Base-by-base conservation (phyloP, 2,113 vertebrate species). In the Lathamus discolor region DNA sequence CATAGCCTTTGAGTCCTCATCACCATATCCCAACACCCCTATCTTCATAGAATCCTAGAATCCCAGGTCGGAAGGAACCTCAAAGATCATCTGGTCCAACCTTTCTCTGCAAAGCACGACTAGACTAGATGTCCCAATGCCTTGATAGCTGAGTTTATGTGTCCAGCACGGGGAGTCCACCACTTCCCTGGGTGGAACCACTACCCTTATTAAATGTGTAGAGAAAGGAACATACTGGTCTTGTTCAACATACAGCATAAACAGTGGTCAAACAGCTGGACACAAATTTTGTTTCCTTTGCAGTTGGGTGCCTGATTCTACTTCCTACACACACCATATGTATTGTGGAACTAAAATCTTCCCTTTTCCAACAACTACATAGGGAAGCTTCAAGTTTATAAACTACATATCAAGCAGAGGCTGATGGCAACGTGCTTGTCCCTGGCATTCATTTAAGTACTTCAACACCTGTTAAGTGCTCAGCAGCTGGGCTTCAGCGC, bases 381-480 rank as follows among this genome's bases (percentile, higher is more conserved):
- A 39, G 28, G 72, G 6, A 17, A 90, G 20, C 79, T 70, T 77
- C 14, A 78, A 3, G n/a, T 67, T 63, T 72, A 19, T 10, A 11
- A 87, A 27, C 1, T 22, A n/a, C 24, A 8, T 11, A 13, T 2
- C 35, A 35, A 51, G 6, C 77, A 93, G 31, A 82, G 67, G 66
- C 61, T 46, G 41, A 61, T 0, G 48, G 52, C 75, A 87, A 44
- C 14, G 1, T 0, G 13, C 29, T 63, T 29, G 33, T 72, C n/a
- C 52, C 61, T 25, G 43, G 77, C 69, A 41, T 22, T 69, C 4
- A 6, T 6, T 57, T 9, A 8, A n/a, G 81, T 13, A 17, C 9
- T 28, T n/a, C 44, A 82, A 68, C 93, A 95, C 54, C 90, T 93
- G 90, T 28, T 73, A 51, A 72, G 72, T 13, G 22, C 88, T 55